These are phyloP conservation scores for Steinernema khuongi DNA, from an alignment of 1,140 invertebrate species.

Conservation along the genomic window DNA sequence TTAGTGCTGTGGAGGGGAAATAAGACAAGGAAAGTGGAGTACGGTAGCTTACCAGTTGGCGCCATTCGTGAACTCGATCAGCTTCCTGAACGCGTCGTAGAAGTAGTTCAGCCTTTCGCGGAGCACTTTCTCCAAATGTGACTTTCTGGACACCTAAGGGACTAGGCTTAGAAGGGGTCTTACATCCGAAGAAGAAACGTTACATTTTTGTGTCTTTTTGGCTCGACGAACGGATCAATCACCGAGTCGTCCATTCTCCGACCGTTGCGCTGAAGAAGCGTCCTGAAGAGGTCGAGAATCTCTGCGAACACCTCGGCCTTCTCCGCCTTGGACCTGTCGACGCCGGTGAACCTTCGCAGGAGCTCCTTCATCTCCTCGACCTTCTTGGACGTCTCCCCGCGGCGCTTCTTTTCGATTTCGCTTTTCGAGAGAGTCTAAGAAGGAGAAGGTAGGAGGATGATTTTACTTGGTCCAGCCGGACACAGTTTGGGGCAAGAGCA, in stretches of 20 bases:
- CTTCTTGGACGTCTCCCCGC: neutral
- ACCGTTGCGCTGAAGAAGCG: neutral
- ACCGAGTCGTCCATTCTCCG: neutral
- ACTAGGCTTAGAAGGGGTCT: neutral
- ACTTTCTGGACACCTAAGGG: neutral
- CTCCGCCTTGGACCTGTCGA: neutral
- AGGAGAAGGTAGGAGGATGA: neutral
- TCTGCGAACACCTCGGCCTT: neutral
- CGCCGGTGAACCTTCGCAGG: neutral
- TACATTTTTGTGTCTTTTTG: neutral
- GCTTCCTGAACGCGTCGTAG: neutral
- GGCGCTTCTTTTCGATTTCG: neutral
- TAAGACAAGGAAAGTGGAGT: neutral
- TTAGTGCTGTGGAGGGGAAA: neutral
- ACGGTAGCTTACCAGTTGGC: neutral
- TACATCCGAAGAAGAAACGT: neutral
- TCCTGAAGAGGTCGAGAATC: neutral
- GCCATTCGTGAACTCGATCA: neutral
- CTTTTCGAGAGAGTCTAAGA: neutral
- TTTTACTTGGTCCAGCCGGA: too few relatives aligned
- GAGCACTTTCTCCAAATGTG: neutral
- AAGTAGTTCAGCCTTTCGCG: slow-evolving; percentile 5
- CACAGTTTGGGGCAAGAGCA: too few relatives aligned
- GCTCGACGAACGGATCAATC: neutral
- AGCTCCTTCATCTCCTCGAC: neutral